Evolutionary conservation across 2,888 invertebrate genomes (phyloP), one percentile per base, ranked within the genome.

Genomic region (Dryadula phaetusa): DNA sequence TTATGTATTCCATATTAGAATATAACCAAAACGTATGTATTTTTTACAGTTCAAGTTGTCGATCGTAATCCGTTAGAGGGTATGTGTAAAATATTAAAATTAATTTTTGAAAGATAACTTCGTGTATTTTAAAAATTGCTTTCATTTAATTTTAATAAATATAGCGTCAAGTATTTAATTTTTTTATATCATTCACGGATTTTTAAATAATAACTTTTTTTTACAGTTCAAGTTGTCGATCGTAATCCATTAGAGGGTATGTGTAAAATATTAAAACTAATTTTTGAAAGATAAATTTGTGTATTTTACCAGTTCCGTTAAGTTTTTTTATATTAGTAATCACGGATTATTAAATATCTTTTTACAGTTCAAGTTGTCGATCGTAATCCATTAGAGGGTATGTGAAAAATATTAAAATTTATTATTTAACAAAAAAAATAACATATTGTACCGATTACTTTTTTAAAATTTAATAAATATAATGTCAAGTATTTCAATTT

Each of bases 171-270:
- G 8, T 7, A 34, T 8, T 34, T 34, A n/a, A n/a, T n/a, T n/a
- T n/a, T n/a, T n/a, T n/a, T n/a, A n/a, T n/a, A n/a, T n/a, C n/a
- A n/a, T n/a, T n/a, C n/a, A 32, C 32, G 32, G 3, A 32, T 32
- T 32, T 32, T n/a, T n/a, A n/a, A n/a, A n/a, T n/a, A n/a, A n/a
- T n/a, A n/a, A n/a, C n/a, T 46, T 58, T 69, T 25, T 42, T 32
- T 72, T 72, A 60, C 76, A 77, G 76, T 77, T 16, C 66, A 74
- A 34, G 66, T 76, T 20, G 74, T 70, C 49, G 72, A 72, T 56
- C 28, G 53, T 52, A 61, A 62, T 22, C 70, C 69, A 16, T 22
- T 28, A 6, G 56, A 46, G 40, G 68, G 70, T 64, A 66, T 8
- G 37, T 53, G 32, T 54, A 32, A 0, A 62, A 2, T 54, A 34